phyloP scores from a whole-genome alignment of 64 coral and sea anemone species.

The Actinia equina region DNA sequence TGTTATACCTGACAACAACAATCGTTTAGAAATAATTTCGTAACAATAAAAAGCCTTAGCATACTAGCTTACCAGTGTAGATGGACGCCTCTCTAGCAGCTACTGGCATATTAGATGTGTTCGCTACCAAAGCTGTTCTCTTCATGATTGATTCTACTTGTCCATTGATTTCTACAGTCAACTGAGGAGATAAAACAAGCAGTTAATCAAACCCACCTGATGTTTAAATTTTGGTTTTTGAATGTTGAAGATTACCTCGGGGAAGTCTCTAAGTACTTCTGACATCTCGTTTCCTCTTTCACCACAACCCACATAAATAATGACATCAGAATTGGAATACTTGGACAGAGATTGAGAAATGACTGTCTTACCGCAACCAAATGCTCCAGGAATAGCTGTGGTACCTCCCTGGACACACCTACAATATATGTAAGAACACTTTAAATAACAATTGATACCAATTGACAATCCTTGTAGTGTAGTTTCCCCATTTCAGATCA shows the following conservation, averaged over 20 bases:
- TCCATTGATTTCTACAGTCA: constrained; percentile 88
- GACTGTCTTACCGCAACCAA: constrained; percentile 98
- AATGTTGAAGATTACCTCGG: constrained; percentile 63
- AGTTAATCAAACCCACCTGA: not conserved
- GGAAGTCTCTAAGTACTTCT: constrained; percentile 99
- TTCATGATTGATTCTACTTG: constrained; percentile 97
- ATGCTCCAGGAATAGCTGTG: constrained; percentile 97
- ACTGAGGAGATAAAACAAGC: constrained; percentile 26
- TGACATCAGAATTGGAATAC: constrained; percentile 98
- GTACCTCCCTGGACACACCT: constrained; percentile 99
- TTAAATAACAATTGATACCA: not conserved
- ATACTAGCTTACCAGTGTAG: constrained; percentile 70
- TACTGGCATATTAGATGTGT: constrained; percentile 99
- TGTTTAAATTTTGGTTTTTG: not conserved
- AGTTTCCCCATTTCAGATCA: too few species aligned
- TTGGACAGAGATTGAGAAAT: constrained; percentile 99
- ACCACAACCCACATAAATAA: constrained; percentile 97
- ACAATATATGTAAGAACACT: not conserved
- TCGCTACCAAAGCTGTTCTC: constrained; percentile 91
- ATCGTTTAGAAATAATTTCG: not conserved
- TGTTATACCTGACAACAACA: constrained; percentile 70
- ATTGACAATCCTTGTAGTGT: too few species aligned
- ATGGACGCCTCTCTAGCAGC: constrained; percentile 98
- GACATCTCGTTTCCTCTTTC: constrained; percentile 99
- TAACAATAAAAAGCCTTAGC: too few species aligned